phyloP scores from a whole-genome alignment of 2,888 invertebrate genomes.

The Terebella lapidaria region DNA sequence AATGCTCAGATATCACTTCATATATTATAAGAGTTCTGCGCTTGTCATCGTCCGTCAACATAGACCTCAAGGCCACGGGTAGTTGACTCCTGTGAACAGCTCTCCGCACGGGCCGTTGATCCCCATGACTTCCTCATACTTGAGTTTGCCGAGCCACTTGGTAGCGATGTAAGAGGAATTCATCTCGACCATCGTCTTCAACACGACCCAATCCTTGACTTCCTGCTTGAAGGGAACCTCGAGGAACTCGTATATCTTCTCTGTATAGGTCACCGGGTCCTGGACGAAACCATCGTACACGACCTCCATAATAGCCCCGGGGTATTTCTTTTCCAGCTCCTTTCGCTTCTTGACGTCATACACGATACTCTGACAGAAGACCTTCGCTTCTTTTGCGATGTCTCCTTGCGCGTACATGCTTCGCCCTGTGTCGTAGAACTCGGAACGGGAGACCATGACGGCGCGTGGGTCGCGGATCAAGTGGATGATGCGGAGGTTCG shows the following conservation, averaged over 20 bases:
- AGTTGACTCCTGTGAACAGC: constrained; percentile 1
- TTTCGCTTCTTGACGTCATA: background rate
- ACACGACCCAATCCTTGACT: background rate
- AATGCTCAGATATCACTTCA: too few relatives aligned
- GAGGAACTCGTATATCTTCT: constrained; percentile 4
- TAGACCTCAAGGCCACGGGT: constrained; percentile 1
- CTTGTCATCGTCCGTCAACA: too few relatives aligned
- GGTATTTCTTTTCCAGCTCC: background rate
- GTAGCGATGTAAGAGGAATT: constrained; percentile 1
- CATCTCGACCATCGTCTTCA: constrained; percentile 4
- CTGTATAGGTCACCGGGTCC: background rate
- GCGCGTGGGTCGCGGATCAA: constrained; percentile 11
- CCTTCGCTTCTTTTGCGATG: constrained; percentile 1
- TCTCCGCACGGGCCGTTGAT: background rate
- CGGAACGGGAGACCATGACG: constrained; percentile 3
- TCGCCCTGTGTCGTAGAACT: constrained; percentile 5
- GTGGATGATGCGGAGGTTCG: constrained; percentile 8
- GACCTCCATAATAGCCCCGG: background rate
- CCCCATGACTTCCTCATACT: constrained; percentile 2
- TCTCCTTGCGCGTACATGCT: constrained; percentile 1
- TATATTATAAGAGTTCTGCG: too few relatives aligned
- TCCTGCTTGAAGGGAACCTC: constrained; percentile 2
- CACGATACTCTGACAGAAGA: constrained; percentile 3
- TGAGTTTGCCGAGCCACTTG: background rate
- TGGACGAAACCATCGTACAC: constrained; percentile 8